These are phyloP conservation scores for Blastobasis adustella DNA, from an alignment of 2,888 invertebrate genomes.

Conservation along the genomic window DNA sequence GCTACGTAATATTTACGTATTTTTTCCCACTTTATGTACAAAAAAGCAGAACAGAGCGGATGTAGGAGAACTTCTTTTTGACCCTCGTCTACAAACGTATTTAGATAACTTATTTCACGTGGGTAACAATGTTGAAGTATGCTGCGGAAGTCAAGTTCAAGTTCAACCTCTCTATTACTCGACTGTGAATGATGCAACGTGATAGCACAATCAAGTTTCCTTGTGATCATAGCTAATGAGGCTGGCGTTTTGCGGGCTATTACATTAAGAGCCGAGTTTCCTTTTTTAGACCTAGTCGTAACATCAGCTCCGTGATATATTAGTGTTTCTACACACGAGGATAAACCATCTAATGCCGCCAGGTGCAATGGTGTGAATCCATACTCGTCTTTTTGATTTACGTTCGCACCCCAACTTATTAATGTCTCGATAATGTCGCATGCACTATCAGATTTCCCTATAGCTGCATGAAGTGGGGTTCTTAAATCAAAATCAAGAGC, in stretches of 20 bases:
- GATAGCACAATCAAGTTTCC: constrained; percentile 87
- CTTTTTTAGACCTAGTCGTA: constrained; percentile 90
- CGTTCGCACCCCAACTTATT: constrained; percentile 86
- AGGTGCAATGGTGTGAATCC: constrained; percentile 91
- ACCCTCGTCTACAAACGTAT: constrained; percentile 91
- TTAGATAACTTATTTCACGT: constrained; percentile 89
- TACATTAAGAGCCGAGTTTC: constrained; percentile 89
- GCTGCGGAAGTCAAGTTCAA: constrained; percentile 88
- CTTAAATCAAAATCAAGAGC: constrained; percentile 87
- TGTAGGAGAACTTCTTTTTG: constrained; percentile 91
- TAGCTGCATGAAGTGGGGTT: constrained; percentile 87
- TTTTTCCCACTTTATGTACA: constrained; percentile 93
- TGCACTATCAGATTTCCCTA: constrained; percentile 87
- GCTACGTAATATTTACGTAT: constrained; percentile 91
- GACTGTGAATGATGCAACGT: constrained; percentile 86
- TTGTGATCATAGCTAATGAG: constrained; percentile 86
- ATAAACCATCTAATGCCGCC: constrained; percentile 88
- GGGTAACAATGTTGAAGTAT: constrained; percentile 88
- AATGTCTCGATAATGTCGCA: constrained; percentile 87
- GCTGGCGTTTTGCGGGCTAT: constrained; percentile 91
- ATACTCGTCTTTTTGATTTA: constrained; percentile 88
- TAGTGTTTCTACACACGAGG: constrained; percentile 88
- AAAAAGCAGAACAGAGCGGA: constrained; percentile 90
- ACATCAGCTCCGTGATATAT: constrained; percentile 91
- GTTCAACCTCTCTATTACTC: constrained; percentile 86